These are phyloP conservation scores for Heterodera schachtii DNA, from an alignment of 1,140 invertebrate species.

Conservation along the genomic window DNA sequence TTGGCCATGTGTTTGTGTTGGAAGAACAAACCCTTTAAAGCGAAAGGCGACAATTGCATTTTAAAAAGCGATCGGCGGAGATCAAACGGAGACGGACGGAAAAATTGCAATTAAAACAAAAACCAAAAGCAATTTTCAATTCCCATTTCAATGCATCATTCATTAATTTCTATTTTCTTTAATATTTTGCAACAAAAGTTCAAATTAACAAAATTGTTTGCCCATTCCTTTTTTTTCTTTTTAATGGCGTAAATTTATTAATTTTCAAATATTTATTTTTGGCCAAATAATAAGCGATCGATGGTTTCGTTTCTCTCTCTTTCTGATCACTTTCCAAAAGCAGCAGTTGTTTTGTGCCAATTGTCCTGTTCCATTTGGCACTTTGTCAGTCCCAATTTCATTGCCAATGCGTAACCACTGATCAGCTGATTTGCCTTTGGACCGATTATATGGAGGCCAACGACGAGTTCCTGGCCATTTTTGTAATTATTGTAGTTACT, in stretches of 20 bases:
- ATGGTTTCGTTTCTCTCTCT: background rate
- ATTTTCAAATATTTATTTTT: no score
- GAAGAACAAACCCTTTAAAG: conserved; percentile 29
- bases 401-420: conserved; percentile 39
- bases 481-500: background rate
- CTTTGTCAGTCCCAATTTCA: conserved; percentile 34
- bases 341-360: background rate
- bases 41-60: background rate
- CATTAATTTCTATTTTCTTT: no score
- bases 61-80: background rate
- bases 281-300: no score
- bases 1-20: conserved; percentile 24
- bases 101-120: no score
- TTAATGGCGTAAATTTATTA: no score
- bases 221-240: no score
- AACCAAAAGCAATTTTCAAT: no score
- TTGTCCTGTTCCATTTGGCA: background rate
- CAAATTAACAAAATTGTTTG: no score
- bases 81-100: background rate
- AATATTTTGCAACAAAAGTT: no score
- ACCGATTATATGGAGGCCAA: conserved; percentile 41
- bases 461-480: conserved; percentile 35
- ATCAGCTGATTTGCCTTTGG: conserved; percentile 35
- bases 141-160: no score
- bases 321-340: conserved; percentile 24